A percentile compares a stretch with the other conserved stretches of the same genome.
Conservation (phyloP, 2,797 vertebrate genomes). For the Spizella passerina region DNA sequence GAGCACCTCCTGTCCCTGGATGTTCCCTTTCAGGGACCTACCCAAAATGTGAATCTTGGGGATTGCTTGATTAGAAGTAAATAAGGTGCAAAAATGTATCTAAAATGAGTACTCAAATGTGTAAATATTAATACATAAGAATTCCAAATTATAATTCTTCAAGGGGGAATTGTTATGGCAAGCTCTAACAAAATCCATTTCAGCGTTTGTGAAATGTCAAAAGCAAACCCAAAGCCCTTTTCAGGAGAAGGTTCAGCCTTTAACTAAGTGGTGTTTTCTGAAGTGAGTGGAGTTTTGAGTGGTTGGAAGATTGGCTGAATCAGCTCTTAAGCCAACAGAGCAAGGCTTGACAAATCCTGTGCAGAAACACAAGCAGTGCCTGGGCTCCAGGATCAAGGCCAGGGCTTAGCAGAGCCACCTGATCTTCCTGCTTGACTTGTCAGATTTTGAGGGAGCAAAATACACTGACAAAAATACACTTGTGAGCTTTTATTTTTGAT, state of each 20-base stretch:
- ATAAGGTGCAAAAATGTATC: background rate
- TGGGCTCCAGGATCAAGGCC: background rate
- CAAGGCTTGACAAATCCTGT: background rate
- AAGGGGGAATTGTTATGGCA: background rate
- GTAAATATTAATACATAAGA: background rate
- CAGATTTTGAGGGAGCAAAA: background rate
- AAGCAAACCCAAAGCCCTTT: background rate
- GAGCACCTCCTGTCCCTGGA: background rate
- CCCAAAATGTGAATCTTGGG: background rate
- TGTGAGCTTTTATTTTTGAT: background rate
- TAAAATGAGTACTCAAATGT: background rate
- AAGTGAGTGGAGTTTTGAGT: background rate
- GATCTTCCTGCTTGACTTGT: background rate
- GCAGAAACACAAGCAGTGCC: background rate
- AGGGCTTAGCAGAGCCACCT: background rate
- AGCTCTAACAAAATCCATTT: background rate
- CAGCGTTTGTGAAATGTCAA: background rate
- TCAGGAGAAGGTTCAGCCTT: background rate
- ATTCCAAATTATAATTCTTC: background rate
- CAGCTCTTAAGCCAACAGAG: background rate
- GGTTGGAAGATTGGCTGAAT: background rate
- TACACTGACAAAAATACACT: background rate
- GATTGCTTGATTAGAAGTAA: background rate
- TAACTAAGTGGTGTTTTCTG: background rate
- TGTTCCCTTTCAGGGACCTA: background rate